Evolutionary conservation across 1,140 invertebrate species (phyloP), one percentile per base, ranked within the genome.

Genomic region (Gerris buenoi): DNA sequence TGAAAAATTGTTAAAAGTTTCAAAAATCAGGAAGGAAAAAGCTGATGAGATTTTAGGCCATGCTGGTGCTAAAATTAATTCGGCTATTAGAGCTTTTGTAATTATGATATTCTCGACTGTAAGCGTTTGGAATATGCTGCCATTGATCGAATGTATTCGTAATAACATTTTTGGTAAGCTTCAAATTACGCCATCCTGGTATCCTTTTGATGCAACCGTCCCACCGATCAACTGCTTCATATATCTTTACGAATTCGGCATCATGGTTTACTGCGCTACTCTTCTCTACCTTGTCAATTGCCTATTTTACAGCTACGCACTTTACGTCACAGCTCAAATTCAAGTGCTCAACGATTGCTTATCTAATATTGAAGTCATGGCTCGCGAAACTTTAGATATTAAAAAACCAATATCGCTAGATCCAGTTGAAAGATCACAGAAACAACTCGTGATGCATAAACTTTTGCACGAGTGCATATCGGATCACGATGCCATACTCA

Each of bases 231-330:
- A 68, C 28, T 27, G 28, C 14, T 57, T 63, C 15, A 58, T 70
- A 18, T 70, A 70, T 28, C 23, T 67, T 18, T 64, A 65, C 25
- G 69, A 70, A 57, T 70, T 70, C 56, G 25, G 64, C 61, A 65
- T 70, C 22, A 70, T 70, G 69, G 60, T 67, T 15, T 70, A 66
- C 26, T 70, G 69, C 33, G 69, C 69, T n/a, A 57, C 64, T 22
- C 65, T 69, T 22, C 60, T 68, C 18, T 70, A 65, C 27, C 65
- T 60, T 18, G 69, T 70, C 61, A 70, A 70, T 46, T 70, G 69
- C 59, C 58, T 70, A 27, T 68, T 70, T 46, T 68, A 64, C 3
- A 64, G 64, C 22, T 58, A 67, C 15, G 66, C 64, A 2, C 26
- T 65, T 14, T 62, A 58, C 3, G n/a, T 68, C 1, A 61, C 63